Base-by-base conservation (phyloP, 2,113 vertebrate species). In the Sylvicapra grimmia region DNA sequence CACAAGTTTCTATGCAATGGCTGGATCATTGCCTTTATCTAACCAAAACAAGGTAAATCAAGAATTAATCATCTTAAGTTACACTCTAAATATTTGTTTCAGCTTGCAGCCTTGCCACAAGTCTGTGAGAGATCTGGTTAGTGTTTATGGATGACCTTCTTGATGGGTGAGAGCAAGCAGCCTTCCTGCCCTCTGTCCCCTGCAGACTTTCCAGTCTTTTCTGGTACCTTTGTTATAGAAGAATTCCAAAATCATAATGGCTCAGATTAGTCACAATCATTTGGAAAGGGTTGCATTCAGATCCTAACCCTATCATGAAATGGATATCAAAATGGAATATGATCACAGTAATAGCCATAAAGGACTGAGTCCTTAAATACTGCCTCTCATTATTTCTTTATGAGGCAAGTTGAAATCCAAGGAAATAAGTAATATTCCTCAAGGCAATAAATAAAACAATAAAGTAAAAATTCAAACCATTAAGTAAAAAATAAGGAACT, bases 401-500 rank as follows among this genome's bases (percentile, higher is more conserved):
- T 88, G 54, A 63, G 40, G 33, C 61, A 96, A 93, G 23, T 25
- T 94, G 54, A 96, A 97, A 95, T 83, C 77, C 65, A 90, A 86
- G 85, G 21, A 56, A 65, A 36, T 59, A 82, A n/a, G 15, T 96
- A 93, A 90, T 58, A 54, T 36, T 86, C 27, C 83, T 77, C 16
- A 92, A 95, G 47, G 15, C 47, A 95, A 89, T 23, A 85, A 89
- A 80, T 49, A 40, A 44, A 84, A 56, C 36, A 59, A 29, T 29
- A 72, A 75, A 61, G 11, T 75, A 91, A 89, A 93, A 97, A 61
- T 89, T 95, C 51, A 92, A 89, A 79, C 5, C 33, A 88, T 63
- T 85, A 72, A 85, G 33, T 87, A 82, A 92, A 90, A 93, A 47
- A 13, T 86, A 58, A 79, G 27, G 4, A 83, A 85, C 5, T 63